These are phyloP conservation scores for Aphodius sticticus DNA, from an alignment of 2,888 invertebrate genomes.

Conservation along the genomic window DNA sequence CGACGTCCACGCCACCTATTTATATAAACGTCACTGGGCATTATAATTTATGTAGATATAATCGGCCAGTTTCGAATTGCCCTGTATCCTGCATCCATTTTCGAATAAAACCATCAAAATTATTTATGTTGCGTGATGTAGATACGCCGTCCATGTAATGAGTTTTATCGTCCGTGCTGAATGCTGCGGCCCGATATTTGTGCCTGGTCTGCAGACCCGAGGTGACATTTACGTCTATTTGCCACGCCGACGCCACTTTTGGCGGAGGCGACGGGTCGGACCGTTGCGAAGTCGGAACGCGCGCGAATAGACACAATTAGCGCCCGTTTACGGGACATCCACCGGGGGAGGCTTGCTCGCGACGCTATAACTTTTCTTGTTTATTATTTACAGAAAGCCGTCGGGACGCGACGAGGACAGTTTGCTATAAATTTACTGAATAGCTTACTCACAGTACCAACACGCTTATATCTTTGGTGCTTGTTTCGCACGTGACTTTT, in stretches of 20 bases:
- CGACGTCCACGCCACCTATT: conserved; percentile 26
- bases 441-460: background rate
- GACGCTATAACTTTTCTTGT: background rate
- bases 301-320: background rate
- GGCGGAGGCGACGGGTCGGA: background rate
- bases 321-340: background rate
- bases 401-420: background rate
- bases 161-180: conserved; percentile 49
- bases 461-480: background rate
- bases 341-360: background rate
- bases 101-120: conserved; percentile 53
- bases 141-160: conserved; percentile 50
- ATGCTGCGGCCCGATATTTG: conserved; percentile 28
- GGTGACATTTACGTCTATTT: conserved; percentile 12
- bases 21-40: conserved; percentile 32
- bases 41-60: conserved; percentile 47
- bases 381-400: background rate
- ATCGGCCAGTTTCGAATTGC: conserved; percentile 46
- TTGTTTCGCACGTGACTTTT: background rate
- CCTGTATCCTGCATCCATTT: conserved; percentile 49
- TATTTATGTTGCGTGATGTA: conserved; percentile 53
- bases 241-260: conserved; percentile 7
- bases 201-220: background rate
- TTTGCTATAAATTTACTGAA: background rate
- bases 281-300: background rate